phyloP scores from a whole-genome alignment of 2,113 vertebrate species.

The Urocolius indicus region DNA sequence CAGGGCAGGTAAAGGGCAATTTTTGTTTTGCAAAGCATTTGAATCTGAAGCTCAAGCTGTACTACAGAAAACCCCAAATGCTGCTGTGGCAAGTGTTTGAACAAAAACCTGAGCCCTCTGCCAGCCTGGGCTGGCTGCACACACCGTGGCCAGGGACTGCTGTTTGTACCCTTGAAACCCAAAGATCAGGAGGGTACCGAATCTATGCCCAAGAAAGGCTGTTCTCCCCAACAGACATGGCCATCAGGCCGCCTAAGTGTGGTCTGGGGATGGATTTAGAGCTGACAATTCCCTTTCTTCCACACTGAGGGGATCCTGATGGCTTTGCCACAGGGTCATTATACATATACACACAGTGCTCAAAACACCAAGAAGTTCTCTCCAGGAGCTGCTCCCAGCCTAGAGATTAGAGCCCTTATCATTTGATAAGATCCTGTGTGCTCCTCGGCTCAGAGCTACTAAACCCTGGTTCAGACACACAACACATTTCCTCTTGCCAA shows the following conservation, averaged over 20 bases:
- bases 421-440: not conserved
- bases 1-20: not conserved
- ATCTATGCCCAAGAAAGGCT: not conserved
- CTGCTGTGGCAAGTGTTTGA: not conserved
- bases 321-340: not conserved
- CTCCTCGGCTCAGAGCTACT: not conserved
- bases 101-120: not conserved
- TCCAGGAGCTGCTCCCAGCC: not conserved
- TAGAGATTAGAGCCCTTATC: too few relatives aligned
- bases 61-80: not conserved
- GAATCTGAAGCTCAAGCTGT: not conserved
- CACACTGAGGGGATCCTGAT: not conserved
- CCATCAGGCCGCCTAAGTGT: fast-evolving
- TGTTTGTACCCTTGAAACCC: not conserved
- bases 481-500: fast-evolving
- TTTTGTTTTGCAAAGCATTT: not conserved
- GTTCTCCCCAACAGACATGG: not conserved
- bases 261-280: not conserved
- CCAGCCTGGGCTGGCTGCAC: not conserved
- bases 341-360: not conserved
- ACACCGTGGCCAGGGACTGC: not conserved
- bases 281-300: not conserved
- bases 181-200: not conserved
- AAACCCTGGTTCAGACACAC: not conserved
- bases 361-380: not conserved